These are phyloP conservation scores for Clepsis dumicolana DNA, from an alignment of 2,888 invertebrate genomes.

Conservation along the genomic window DNA sequence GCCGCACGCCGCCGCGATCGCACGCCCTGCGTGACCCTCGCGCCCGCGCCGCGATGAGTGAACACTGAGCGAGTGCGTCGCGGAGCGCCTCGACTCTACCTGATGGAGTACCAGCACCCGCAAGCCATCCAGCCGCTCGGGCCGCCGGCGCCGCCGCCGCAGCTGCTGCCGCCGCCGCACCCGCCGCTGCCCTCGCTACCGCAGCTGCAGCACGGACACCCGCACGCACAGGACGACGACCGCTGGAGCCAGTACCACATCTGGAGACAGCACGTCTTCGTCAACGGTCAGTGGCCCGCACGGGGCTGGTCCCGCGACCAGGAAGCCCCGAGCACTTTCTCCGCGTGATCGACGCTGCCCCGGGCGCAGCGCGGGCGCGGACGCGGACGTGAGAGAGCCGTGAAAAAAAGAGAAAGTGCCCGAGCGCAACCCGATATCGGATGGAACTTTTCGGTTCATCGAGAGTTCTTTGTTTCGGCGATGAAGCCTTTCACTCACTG, in stretches of 20 bases:
- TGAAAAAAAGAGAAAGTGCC: constrained; percentile 76
- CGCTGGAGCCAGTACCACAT: constrained; percentile 92
- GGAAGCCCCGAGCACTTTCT: constrained; percentile 41
- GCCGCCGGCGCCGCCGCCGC: constrained; percentile 88
- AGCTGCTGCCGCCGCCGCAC: constrained; percentile 85
- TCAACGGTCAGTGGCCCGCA: constrained; percentile 88
- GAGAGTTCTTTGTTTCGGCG: constrained; percentile 72
- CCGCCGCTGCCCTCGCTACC: constrained; percentile 89
- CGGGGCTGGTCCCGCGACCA: constrained; percentile 49
- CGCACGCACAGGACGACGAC: constrained; percentile 87
- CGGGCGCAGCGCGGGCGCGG: constrained; percentile 47
- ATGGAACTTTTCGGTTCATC: constrained; percentile 69
- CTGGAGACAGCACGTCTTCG: constrained; percentile 93
- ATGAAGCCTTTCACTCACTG: constrained; percentile 61
- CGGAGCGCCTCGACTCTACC: constrained; percentile 59
- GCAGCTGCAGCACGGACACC: constrained; percentile 87
- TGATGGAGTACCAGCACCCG: constrained; percentile 83
- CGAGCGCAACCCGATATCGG: constrained; percentile 66
- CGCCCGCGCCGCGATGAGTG: constrained; percentile 77
- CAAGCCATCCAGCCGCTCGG: constrained; percentile 85
- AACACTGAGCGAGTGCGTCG: constrained; percentile 69
- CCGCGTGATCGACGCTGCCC: constrained; percentile 51
- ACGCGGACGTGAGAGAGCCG: constrained; percentile 54
- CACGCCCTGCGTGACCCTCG: constrained; percentile 52
- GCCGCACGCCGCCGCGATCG: constrained; percentile 55